phyloP scores from a whole-genome alignment of 2,797 vertebrate genomes.

The Poliocrania exsul region DNA sequence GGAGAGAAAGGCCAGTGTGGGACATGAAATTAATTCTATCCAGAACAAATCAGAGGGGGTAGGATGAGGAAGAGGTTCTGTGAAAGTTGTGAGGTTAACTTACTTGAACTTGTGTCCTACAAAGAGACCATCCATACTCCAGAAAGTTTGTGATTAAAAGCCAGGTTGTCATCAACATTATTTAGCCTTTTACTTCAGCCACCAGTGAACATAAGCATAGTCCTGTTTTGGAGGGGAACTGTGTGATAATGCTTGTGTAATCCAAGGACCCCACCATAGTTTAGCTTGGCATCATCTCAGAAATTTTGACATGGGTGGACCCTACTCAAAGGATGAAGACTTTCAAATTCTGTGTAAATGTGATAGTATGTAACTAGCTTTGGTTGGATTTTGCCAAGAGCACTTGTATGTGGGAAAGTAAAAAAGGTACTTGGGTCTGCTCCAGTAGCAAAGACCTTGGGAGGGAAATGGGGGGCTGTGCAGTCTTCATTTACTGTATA shows the following conservation, averaged over 20 bases:
- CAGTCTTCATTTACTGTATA: neutral
- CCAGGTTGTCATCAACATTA: neutral
- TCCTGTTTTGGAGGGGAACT: neutral
- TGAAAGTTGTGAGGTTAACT: neutral
- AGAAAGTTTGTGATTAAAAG: neutral
- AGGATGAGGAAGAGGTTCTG: neutral
- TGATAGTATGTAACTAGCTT: neutral
- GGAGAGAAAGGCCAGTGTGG: neutral
- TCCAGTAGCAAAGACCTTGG: neutral
- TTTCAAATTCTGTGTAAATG: neutral
- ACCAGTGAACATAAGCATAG: neutral
- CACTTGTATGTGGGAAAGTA: neutral
- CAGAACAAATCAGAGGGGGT: neutral
- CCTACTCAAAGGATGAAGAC: neutral
- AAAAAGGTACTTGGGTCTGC: neutral
- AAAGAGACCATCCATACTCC: neutral
- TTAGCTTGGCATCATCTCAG: neutral
- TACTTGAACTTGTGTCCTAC: neutral
- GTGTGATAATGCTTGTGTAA: neutral
- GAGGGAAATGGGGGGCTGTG: neutral
- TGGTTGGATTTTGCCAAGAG: neutral
- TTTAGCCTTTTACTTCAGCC: neutral
- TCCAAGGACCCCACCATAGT: neutral
- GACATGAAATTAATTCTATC: neutral
- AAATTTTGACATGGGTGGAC: neutral